Base-by-base conservation (phyloP, 2,113 vertebrate genomes). In the Austrofundulus limnaeus region DNA sequence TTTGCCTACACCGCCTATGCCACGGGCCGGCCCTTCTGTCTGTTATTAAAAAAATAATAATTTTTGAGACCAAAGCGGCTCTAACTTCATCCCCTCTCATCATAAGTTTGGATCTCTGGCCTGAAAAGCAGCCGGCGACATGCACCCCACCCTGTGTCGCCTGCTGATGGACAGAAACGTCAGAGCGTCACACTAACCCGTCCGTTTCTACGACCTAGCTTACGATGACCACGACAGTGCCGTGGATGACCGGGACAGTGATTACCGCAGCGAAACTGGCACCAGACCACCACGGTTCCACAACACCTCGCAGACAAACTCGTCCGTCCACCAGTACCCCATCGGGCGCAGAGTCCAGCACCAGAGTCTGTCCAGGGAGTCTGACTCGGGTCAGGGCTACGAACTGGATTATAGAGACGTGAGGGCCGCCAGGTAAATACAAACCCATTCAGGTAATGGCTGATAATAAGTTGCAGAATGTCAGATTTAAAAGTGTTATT, bases 201-300 rank as follows among this genome's bases (percentile, higher is more conserved):
- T 51, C 38, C 75, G 2, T 41, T 24, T 59, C 25, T 66, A 25
- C 78, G 25, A 16, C 38, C 7, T 78, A 99, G 97, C 93, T 37
- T 91, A 92, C 7, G 96, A 98, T 82, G 97, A 98, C 59, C 94
- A 92, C 1, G 97, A 98, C 68, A 98, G 97, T 2, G 96, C 94
- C 0, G 86, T 95, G 61, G 96, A 98, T 72, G 97, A 98, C 39
- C 92, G 92, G 0, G 96, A 98, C 63, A 98, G 96, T 0, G 96
- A 98, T 88, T 98, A 95, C 70, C 95, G 95, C 70, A 95, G 95
- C 2, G 97, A 99, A 85, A 93, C 92, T 5, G 93, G 94, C 82
- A 92, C 92, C 85, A 78, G 94, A 39, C 97, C 96, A 1, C 94
- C 94, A 14, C 94, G 89, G 0, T 96, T 91, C 82, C 92, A 95